Conservation (phyloP, 2,797 vertebrate species). For the Decapterus maruadsi region DNA sequence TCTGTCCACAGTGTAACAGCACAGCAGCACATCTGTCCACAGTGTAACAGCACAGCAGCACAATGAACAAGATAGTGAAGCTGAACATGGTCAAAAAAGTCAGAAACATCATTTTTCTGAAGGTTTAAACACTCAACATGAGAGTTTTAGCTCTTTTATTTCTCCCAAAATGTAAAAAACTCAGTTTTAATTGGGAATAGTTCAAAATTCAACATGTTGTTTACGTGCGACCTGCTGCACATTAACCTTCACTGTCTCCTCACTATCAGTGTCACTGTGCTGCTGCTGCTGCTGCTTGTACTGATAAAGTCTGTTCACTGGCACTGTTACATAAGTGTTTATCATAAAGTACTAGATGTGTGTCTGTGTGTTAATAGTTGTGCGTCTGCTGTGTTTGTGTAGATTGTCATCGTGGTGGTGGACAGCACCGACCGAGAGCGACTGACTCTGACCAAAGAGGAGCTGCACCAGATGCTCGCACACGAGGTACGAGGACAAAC, state of each 20-base stretch:
- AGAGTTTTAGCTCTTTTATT: background rate
- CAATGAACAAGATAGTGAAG: background rate
- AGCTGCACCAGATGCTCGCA: conserved; percentile 89
- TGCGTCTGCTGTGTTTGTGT: conserved; percentile 26
- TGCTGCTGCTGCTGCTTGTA: background rate
- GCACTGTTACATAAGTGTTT: conserved; percentile 30
- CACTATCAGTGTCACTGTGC: background rate
- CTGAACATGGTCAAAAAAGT: background rate
- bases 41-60: background rate
- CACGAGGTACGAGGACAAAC: conserved; percentile 85
- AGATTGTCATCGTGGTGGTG: conserved; percentile 92
- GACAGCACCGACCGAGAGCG: conserved; percentile 90
- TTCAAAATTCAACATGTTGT: background rate
- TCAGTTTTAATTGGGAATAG: background rate
- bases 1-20: too few relatives aligned
- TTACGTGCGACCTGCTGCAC: background rate
- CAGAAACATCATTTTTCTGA: background rate
- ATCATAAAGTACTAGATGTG: background rate
- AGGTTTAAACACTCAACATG: background rate
- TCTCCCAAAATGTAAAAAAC: background rate
- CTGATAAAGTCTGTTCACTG: conserved; percentile 15
- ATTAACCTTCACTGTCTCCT: conserved; percentile 4
- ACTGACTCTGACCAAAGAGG: conserved; percentile 86
- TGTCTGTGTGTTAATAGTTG: background rate
- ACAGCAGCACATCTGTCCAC: too few relatives aligned